These are phyloP conservation scores for Bostrychus sinensis DNA, from an alignment of 2,113 vertebrate species.

Conservation along the genomic window DNA sequence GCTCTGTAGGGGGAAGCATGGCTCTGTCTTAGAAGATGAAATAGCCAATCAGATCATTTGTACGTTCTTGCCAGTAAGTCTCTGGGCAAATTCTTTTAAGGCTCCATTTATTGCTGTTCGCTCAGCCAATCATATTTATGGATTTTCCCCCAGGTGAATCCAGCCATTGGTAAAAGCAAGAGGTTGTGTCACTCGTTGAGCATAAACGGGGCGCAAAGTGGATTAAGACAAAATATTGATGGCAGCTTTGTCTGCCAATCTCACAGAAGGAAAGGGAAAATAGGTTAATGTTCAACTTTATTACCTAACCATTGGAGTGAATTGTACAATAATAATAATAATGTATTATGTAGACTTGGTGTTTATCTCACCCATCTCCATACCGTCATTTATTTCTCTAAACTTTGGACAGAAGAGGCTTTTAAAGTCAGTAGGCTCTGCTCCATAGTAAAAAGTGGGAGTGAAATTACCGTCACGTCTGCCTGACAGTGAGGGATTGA, in stretches of 20 bases:
- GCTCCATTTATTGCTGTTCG: neutral
- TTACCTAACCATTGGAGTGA: too few relatives aligned
- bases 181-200: neutral
- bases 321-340: too few relatives aligned
- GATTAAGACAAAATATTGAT: too few relatives aligned
- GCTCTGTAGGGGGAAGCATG: neutral
- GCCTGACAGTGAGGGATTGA: conserved; percentile 41
- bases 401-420: conserved; percentile 26
- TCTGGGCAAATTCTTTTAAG: neutral
- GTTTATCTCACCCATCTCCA: conserved; percentile 36
- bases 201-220: neutral
- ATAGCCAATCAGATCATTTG: neutral
- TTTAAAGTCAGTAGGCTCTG: conserved; percentile 44
- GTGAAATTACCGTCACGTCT: conserved; percentile 33
- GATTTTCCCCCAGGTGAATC: neutral
- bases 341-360: neutral
- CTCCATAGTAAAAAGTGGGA: conserved; percentile 20
- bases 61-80: neutral
- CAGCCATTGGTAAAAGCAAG: neutral
- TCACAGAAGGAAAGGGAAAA: too few relatives aligned
- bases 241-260: too few relatives aligned
- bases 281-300: too few relatives aligned
- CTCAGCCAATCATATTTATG: neutral
- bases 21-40: neutral
- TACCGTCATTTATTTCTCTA: conserved; percentile 38